Evolutionary conservation across 1,140 invertebrate species (phyloP).

Genomic region (Ceratina australensis): DNA sequence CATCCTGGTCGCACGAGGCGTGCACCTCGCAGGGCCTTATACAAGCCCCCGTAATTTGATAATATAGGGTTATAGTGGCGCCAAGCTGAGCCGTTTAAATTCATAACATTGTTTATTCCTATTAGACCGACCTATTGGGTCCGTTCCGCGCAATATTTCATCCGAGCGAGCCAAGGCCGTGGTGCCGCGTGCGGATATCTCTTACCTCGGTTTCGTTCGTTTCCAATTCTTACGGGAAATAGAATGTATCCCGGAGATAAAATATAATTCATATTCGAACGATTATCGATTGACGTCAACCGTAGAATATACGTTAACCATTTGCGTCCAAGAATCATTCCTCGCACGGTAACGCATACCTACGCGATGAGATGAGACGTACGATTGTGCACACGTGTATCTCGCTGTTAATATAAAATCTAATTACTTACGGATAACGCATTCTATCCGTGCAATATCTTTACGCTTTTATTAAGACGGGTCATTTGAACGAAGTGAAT

Average conservation of each 20-base stretch:
- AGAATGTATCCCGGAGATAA: no score
- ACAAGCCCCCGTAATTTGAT: slow-evolving; percentile 69
- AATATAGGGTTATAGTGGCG: slow-evolving; percentile 72
- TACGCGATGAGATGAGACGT: no score
- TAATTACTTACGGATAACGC: no score
- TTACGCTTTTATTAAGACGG: background rate
- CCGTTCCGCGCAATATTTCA: slow-evolving; percentile 62
- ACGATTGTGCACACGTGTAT: no score
- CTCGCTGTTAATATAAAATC: no score
- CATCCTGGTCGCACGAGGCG: slow-evolving; percentile 59
- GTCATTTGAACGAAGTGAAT: slow-evolving; percentile 35
- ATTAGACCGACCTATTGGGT: slow-evolving; percentile 67
- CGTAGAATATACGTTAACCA: no score
- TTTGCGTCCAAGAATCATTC: no score
- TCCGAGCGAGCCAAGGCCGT: slow-evolving; percentile 24
- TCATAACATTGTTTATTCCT: slow-evolving; percentile 72
- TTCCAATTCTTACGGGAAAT: background rate
- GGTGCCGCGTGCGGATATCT: slow-evolving; percentile 10
- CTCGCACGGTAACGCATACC: no score
- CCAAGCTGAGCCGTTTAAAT: slow-evolving; percentile 69
- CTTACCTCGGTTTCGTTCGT: slow-evolving; percentile 24
- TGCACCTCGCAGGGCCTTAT: slow-evolving; percentile 55
- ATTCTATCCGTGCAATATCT: no score
- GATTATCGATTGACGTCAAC: no score
- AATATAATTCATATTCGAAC: no score